These are phyloP conservation scores for Lottia scabra DNA, from an alignment of 2,888 invertebrate genomes.

Conservation along the genomic window DNA sequence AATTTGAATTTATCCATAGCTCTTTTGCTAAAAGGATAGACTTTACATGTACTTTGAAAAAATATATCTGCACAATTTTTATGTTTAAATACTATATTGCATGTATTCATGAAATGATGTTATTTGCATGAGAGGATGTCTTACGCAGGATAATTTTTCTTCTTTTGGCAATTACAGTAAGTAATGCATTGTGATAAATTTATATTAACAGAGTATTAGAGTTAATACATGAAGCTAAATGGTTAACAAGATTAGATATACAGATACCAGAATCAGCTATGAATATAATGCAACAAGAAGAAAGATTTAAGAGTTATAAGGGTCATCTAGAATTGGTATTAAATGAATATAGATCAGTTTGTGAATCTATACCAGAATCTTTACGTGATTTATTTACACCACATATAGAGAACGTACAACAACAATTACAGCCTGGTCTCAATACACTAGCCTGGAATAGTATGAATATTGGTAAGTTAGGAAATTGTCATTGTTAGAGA, in stretches of 20 bases:
- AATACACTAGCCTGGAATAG: constrained; percentile 68
- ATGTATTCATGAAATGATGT: too few relatives aligned
- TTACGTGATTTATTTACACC: constrained; percentile 58
- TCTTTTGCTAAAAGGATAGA: too few relatives aligned
- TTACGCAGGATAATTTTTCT: too few relatives aligned
- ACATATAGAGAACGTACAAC: constrained; percentile 59
- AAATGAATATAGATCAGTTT: constrained; percentile 57
- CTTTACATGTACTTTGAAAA: too few relatives aligned
- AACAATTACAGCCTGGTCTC: constrained; percentile 66
- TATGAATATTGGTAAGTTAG: constrained; percentile 67
- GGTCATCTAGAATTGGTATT: constrained; percentile 65
- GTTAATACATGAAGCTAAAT: constrained; percentile 68
- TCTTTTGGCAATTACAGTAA: too few relatives aligned
- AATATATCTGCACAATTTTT: too few relatives aligned
- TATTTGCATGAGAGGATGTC: too few relatives aligned
- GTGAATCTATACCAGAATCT: constrained; percentile 58
- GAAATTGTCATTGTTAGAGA: too few relatives aligned
- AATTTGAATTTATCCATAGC: too few relatives aligned
- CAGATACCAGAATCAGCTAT: constrained; percentile 65
- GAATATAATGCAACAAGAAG: constrained; percentile 63
- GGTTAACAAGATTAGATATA: constrained; percentile 66
- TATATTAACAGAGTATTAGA: constrained; percentile 58
- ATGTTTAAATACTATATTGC: too few relatives aligned
- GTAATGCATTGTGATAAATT: not conserved
- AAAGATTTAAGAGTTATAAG: constrained; percentile 66